Evolutionary conservation across 2,888 invertebrate species (phyloP), one percentile per base, ranked within the genome.

Genomic region (Baronia brevicornis): DNA sequence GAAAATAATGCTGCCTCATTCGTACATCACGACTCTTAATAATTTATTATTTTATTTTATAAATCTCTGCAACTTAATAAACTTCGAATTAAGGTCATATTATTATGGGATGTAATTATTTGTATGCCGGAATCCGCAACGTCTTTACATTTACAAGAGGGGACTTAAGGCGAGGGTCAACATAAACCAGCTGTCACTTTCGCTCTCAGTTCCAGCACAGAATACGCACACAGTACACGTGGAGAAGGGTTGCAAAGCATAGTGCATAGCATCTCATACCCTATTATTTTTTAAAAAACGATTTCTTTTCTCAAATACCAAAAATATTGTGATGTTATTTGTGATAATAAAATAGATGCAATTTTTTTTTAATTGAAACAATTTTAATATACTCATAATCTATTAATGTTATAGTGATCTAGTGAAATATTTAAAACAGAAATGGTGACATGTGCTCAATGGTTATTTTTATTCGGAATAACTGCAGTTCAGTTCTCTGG

Each of bases 401-500:
- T n/a, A n/a, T n/a, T n/a, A n/a, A n/a, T n/a, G n/a, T 17, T 26
- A 10, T 15, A 15, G 28, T 27, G 36, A 21, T 8, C 21, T 12
- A 23, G 35, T 38, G 38, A 28, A 19, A 28, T 33, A 33, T 26
- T 36, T 15, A 23, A 41, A 19, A 30, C 14, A 43, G 70, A 58
- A 47, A 80, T 80, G 79, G 52, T 70, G 47, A 51, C 55, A 38
- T 49, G 62, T 59, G 58, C 54, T 14, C 66, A 77, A 60, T 82
- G 75, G 70, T 50, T 78, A 28, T 54, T 80, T 51, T 60, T 78
- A 30, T 62, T 79, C 60, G 80, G 80, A 51, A 64, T 84, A 38
- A 62, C 58, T 24, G 64, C 66, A 7, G 48, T 78, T 35, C 72
- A 75, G 44, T 55, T 80, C 55, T 60, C 64, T 36, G 68, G 82